Conservation (phyloP, 2,888 invertebrate species). For the Junonia oenone region DNA sequence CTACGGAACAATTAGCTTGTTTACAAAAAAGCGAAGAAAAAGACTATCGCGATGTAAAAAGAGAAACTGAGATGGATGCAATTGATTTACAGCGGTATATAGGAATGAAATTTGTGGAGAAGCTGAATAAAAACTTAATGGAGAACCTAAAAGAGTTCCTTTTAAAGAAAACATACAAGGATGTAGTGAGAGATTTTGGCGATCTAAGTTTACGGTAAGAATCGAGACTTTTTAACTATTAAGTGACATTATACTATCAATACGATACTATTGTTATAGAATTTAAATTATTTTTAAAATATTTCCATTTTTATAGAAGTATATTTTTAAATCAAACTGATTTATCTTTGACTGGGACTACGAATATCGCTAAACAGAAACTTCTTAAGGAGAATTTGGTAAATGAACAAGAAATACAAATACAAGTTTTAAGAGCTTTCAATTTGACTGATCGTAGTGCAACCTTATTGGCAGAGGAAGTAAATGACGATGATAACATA, state of each 20-base stretch:
- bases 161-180: slow-evolving; percentile 87
- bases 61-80: slow-evolving; percentile 69
- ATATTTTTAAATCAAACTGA: slow-evolving; percentile 46
- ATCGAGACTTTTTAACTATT: slow-evolving; percentile 15
- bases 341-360: slow-evolving; percentile 40
- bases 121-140: slow-evolving; percentile 82
- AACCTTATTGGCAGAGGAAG: slow-evolving; percentile 41
- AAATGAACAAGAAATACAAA: slow-evolving; percentile 57
- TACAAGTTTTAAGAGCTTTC: slow-evolving; percentile 56
- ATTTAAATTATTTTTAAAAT: background rate
- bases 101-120: slow-evolving; percentile 81
- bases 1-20: slow-evolving; percentile 60
- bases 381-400: slow-evolving; percentile 43
- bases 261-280: too few relatives aligned
- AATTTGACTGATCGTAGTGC: slow-evolving; percentile 55
- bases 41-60: slow-evolving; percentile 51
- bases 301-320: slow-evolving; percentile 36
- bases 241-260: too few relatives aligned
- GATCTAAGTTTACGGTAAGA: slow-evolving; percentile 56
- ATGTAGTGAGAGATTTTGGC: slow-evolving; percentile 82
- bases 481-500: slow-evolving; percentile 49
- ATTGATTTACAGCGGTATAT: slow-evolving; percentile 82
- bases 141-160: slow-evolving; percentile 85
- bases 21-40: slow-evolving; percentile 52
- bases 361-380: slow-evolving; percentile 47